These are phyloP conservation scores for Arrhopalites spinosus DNA, from an alignment of 2,888 invertebrate genomes.

Conservation along the genomic window DNA sequence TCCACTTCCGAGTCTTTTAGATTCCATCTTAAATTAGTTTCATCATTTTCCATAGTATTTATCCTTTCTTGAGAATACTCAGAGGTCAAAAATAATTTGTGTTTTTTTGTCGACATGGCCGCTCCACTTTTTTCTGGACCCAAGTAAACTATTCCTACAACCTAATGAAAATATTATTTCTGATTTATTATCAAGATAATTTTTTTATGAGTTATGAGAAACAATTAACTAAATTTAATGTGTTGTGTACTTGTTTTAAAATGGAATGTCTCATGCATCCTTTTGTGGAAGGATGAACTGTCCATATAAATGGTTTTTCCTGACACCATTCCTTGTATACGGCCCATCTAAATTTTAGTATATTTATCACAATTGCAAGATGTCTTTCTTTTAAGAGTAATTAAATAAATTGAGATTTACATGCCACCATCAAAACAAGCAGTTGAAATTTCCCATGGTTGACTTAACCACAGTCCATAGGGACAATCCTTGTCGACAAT, in stretches of 20 bases:
- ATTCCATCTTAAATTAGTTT: neutral
- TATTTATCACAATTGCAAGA: neutral
- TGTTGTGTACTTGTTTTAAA: neutral
- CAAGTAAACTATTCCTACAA: slow-evolving; percentile 41
- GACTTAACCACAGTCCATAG: slow-evolving; percentile 12
- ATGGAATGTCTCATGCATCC: slow-evolving; percentile 11
- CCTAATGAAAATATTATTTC: neutral
- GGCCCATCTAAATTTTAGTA: slow-evolving; percentile 41
- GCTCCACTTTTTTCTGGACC: slow-evolving; percentile 40
- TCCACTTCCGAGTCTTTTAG: neutral
- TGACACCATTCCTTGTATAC: slow-evolving; percentile 48
- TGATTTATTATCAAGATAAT: neutral
- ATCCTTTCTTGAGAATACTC: neutral
- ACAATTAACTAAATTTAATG: neutral
- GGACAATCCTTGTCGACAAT: neutral
- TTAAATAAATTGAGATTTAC: neutral
- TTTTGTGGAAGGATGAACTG: slow-evolving; percentile 10
- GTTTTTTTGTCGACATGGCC: slow-evolving; percentile 36
- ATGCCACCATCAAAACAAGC: slow-evolving; percentile 20
- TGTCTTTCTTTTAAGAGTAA: neutral
- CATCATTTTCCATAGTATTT: neutral
- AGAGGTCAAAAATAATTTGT: slow-evolving; percentile 33
- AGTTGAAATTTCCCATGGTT: slow-evolving; percentile 13
- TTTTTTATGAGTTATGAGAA: neutral
- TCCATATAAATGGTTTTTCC: slow-evolving; percentile 43